These are phyloP conservation scores for Drosophila kambysellisi DNA, from an alignment of 2,888 invertebrate genomes.

Conservation along the genomic window DNA sequence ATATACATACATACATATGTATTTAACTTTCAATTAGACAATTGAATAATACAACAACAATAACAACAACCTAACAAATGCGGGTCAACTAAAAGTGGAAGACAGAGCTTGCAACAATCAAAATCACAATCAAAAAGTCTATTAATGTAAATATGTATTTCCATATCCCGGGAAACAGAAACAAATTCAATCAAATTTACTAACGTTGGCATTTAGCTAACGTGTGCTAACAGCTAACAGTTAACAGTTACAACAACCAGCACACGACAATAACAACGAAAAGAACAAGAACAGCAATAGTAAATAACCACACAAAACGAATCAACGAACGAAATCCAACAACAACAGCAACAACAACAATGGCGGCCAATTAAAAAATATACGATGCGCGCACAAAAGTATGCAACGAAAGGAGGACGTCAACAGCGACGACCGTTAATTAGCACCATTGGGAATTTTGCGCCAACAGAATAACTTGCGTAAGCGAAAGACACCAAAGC, in stretches of 20 bases:
- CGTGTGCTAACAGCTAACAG: slow-evolving; percentile 28
- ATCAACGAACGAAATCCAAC: slow-evolving; percentile 1
- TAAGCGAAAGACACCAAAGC: slow-evolving; percentile 32
- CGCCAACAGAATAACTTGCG: slow-evolving; percentile 45
- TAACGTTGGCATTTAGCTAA: slow-evolving; percentile 54
- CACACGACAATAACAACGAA: slow-evolving; percentile 1
- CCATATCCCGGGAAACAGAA: slow-evolving; percentile 27
- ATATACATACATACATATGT: slow-evolving; percentile 28
- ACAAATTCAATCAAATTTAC: slow-evolving; percentile 59
- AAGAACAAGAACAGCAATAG: slow-evolving; percentile 28
- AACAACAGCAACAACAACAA: slow-evolving; percentile 28
- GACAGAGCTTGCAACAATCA: neutral
- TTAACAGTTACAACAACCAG: neutral
- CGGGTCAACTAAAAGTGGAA: neutral
- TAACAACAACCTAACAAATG: slow-evolving; percentile 5
- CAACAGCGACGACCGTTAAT: slow-evolving; percentile 82
- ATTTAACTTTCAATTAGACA: slow-evolving; percentile 80
- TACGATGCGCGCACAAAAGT: slow-evolving; percentile 66
- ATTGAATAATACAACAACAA: slow-evolving; percentile 47
- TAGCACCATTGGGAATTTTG: slow-evolving; percentile 85
- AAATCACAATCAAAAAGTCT: neutral
- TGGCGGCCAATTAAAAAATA: slow-evolving; percentile 74
- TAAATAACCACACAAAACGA: slow-evolving; percentile 6
- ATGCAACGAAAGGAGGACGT: slow-evolving; percentile 54
- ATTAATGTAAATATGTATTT: neutral